Conservation (phyloP, 2,113 vertebrate genomes). For the Nyctibius bracteatus region DNA sequence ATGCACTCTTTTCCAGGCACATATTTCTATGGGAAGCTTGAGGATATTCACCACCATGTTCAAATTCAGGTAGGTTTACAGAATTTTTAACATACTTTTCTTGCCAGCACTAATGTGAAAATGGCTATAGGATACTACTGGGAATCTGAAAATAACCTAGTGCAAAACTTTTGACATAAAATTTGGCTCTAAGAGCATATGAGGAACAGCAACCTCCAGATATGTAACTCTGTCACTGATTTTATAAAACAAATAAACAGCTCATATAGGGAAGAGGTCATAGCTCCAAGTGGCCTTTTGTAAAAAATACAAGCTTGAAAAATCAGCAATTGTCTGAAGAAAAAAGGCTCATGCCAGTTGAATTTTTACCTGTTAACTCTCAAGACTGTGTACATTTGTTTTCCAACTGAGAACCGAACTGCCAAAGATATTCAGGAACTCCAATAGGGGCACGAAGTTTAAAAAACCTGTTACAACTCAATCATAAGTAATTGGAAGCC, state of each 20-base stretch:
- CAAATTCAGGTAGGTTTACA: background rate
- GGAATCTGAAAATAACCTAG: background rate
- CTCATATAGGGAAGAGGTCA: background rate
- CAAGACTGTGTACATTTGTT: background rate
- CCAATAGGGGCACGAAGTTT: background rate
- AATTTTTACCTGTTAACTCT: background rate
- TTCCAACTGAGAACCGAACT: background rate
- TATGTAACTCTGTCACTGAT: background rate
- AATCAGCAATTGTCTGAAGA: background rate
- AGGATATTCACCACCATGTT: background rate
- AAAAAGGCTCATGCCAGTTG: background rate
- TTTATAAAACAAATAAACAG: background rate
- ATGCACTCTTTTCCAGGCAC: too few species aligned
- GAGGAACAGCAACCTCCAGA: background rate
- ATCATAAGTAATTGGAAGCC: background rate
- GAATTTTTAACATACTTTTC: background rate
- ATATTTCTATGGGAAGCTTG: background rate
- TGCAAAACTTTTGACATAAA: background rate
- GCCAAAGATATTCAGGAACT: background rate
- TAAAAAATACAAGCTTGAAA: background rate
- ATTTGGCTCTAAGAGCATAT: background rate
- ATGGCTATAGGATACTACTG: background rate
- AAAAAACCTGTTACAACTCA: background rate
- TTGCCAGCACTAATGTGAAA: background rate
- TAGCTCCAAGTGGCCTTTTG: background rate